Evolutionary conservation across 2,888 invertebrate species (phyloP), one percentile per base, ranked within the genome.

Genomic region (Sinhomidia bicolor): DNA sequence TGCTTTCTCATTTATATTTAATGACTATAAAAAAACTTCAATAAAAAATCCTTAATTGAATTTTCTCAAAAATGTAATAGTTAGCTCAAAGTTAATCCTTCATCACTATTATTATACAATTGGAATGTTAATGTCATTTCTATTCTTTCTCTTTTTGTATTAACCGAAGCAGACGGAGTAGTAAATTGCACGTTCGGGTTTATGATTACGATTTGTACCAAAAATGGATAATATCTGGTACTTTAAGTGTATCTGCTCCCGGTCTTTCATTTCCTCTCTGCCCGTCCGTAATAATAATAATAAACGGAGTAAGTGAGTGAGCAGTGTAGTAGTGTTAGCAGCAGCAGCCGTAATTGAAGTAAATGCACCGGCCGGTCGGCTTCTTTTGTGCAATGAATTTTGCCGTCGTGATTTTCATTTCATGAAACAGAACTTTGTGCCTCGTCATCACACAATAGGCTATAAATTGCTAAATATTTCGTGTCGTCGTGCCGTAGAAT

Each of bases 401-500:
- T 51, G 76, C 44, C 32, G 78, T 78, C 78, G 78, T 78, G 78
- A 78, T 78, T 78, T 78, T 78, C 78, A 32, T 78, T 78, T 78
- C 78, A 78, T 78, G 78, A 54, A 78, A n/a, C 51, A 78, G 54
- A 78, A 78, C n/a, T 78, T 51, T 78, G 9, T 78, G 78, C 78
- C 54, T 78, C 54, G 78, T 78, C 78, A 78, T 78, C 32, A 78
- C 78, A 78, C 78, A 78, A 78, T 78, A 54, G 78, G 32, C 54
- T 51, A 78, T 78, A 78, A 78, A 78, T 78, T 78, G 78, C 78
- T 78, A 78, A 78, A 78, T 78, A 78, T 78, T 78, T 78, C 78
- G 29, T 78, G 51, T 36, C 78, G 51, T 78, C 51, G 51, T 78
- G 54, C 23, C 54, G 51, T 29, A 54, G 32, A 54, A 78, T 78